phyloP scores from a whole-genome alignment of 2,888 invertebrate species.

The Aplocera efformata region DNA sequence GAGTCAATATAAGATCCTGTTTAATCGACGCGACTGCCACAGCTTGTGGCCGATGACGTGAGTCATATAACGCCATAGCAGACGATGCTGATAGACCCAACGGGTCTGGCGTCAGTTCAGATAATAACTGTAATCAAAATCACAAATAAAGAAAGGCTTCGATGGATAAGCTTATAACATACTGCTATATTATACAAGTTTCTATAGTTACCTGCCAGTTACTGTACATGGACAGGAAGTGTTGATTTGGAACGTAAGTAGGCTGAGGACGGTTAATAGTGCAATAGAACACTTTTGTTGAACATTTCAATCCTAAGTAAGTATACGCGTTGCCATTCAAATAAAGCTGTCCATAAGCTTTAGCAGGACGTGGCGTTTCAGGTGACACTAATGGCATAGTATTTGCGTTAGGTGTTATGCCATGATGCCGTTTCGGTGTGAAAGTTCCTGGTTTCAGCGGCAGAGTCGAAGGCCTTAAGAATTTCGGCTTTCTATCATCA shows the following conservation, averaged over 20 bases:
- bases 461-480: constrained; percentile 89
- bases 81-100: constrained; percentile 84
- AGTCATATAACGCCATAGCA: constrained; percentile 88
- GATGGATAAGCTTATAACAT: constrained; percentile 7
- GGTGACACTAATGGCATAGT: constrained; percentile 93
- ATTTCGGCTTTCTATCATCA: constrained; percentile 82
- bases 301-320: constrained; percentile 93
- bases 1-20: constrained; percentile 82
- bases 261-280: constrained; percentile 96
- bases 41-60: constrained; percentile 84
- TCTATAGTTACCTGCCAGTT: constrained; percentile 89
- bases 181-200: constrained; percentile 9
- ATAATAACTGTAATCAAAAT: constrained; percentile 80
- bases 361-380: constrained; percentile 93
- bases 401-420: constrained; percentile 89
- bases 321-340: constrained; percentile 95
- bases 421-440: constrained; percentile 89
- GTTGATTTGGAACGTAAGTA: constrained; percentile 94
- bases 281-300: constrained; percentile 94
- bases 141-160: constrained; percentile 37
- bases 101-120: constrained; percentile 84
- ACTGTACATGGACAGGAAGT: constrained; percentile 97
- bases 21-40: constrained; percentile 82
- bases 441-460: constrained; percentile 92
- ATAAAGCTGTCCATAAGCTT: constrained; percentile 93